These are phyloP conservation scores for Notodromas monacha DNA, from an alignment of 2,888 invertebrate genomes.

Conservation along the genomic window DNA sequence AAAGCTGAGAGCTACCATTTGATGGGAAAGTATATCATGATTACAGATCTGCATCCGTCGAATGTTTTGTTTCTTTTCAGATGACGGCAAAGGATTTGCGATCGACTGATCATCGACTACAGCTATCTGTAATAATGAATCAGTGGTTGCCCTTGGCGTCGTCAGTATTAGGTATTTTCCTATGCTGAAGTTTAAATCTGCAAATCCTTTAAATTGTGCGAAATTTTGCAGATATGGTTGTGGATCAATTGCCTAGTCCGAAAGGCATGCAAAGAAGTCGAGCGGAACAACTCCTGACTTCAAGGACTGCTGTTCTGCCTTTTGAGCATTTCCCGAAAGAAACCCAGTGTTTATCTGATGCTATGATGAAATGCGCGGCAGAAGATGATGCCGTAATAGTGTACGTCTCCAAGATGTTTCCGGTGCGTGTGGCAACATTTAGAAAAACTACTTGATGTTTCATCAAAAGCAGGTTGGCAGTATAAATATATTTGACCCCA, in stretches of 20 bases:
- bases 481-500: too few species aligned
- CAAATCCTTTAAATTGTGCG: background rate
- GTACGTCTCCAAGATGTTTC: constrained; percentile 67
- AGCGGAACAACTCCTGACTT: constrained; percentile 47
- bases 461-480: too few species aligned
- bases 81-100: constrained; percentile 34
- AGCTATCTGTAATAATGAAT: constrained; percentile 43
- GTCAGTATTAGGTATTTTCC: constrained; percentile 29
- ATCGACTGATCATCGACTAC: constrained; percentile 39
- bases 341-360: constrained; percentile 33
- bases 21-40: constrained; percentile 24
- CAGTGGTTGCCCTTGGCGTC: constrained; percentile 64
- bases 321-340: constrained; percentile 30
- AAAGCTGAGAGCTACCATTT: too few species aligned
- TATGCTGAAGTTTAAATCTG: background rate
- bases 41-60: constrained; percentile 36
- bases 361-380: constrained; percentile 31
- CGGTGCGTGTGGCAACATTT: constrained; percentile 22
- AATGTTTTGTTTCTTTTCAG: too few species aligned
- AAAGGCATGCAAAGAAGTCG: constrained; percentile 34
- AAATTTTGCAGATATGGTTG: constrained; percentile 28
- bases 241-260: constrained; percentile 47
- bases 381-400: constrained; percentile 31
- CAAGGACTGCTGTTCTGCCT: constrained; percentile 23
- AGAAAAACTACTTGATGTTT: too few species aligned